Percentiles rank a stretch among this genome's conserved stretches.
These are phyloP conservation scores for Anthophora plumipes DNA, from an alignment of 2,888 invertebrate species.

Conservation along the genomic window DNA sequence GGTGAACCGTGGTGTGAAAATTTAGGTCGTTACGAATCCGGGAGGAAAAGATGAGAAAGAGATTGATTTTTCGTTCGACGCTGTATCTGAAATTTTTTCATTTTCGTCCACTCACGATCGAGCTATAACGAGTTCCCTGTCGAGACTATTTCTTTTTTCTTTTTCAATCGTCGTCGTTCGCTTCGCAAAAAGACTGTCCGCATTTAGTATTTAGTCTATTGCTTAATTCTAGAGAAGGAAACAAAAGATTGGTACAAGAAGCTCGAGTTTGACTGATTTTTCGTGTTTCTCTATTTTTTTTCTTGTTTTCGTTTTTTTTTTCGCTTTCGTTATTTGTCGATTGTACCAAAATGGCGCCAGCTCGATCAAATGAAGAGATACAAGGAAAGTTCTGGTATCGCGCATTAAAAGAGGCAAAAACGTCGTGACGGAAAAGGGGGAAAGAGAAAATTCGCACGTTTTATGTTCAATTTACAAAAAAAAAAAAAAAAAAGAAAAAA, in stretches of 20 bases:
- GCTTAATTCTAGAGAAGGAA: background rate
- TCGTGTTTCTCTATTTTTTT: too few species aligned
- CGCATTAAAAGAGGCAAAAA: conserved; percentile 19
- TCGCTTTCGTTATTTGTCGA: background rate
- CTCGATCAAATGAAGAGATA: background rate
- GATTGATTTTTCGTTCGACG: background rate
- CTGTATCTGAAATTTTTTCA: background rate
- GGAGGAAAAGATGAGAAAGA: too few species aligned
- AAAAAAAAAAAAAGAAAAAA: background rate
- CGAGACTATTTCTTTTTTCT: background rate
- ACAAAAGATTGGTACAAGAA: background rate
- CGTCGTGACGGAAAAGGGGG: background rate
- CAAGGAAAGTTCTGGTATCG: conserved; percentile 26
- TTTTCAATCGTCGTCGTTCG: conserved; percentile 9
- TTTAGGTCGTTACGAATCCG: background rate
- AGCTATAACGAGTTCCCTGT: background rate
- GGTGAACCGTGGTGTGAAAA: conserved; percentile 47
- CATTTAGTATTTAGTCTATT: conserved; percentile 22
- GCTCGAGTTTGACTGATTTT: background rate
- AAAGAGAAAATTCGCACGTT: conserved; percentile 8
- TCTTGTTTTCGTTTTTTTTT: too few species aligned
- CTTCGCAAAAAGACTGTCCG: conserved; percentile 30
- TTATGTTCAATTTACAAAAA: conserved; percentile 12
- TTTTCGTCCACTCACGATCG: background rate
- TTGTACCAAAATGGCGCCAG: background rate